phyloP scores from a whole-genome alignment of 2,797 vertebrate species.

The Anomalospiza imberbis region DNA sequence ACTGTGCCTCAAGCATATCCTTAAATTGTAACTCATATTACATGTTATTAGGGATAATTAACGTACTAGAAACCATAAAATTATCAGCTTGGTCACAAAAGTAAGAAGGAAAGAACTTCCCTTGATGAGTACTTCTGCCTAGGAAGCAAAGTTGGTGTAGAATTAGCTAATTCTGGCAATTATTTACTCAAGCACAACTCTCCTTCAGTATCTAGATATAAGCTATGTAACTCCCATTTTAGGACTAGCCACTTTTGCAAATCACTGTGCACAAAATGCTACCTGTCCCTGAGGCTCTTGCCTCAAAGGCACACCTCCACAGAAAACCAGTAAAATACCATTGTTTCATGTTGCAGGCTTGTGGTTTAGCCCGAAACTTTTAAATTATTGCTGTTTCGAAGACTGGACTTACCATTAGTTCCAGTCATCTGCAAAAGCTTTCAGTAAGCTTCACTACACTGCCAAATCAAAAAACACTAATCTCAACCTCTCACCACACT shows the following conservation, averaged over 20 bases:
- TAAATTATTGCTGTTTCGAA: not conserved
- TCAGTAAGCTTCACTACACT: not conserved
- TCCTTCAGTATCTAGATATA: not conserved
- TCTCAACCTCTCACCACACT: not conserved
- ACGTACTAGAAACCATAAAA: not conserved
- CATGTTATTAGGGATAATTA: not conserved
- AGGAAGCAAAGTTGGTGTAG: not conserved
- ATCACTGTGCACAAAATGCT: not conserved
- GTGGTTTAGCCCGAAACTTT: accelerated
- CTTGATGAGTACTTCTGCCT: not conserved
- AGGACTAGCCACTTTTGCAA: not conserved
- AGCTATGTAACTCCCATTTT: not conserved
- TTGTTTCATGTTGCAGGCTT: not conserved
- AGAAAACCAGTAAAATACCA: not conserved
- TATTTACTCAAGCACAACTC: not conserved
- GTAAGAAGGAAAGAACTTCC: not conserved
- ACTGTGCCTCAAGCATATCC: not conserved
- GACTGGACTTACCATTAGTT: not conserved
- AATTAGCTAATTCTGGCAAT: not conserved
- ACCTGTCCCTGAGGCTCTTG: not conserved
- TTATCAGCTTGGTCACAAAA: not conserved
- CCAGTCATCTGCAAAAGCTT: not conserved
- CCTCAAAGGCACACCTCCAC: not conserved
- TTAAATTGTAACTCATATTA: not conserved
- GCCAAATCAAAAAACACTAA: not conserved